Evolutionary conservation across 2,888 invertebrate genomes (phyloP).

Genomic region (Cheilosia vulpina): DNA sequence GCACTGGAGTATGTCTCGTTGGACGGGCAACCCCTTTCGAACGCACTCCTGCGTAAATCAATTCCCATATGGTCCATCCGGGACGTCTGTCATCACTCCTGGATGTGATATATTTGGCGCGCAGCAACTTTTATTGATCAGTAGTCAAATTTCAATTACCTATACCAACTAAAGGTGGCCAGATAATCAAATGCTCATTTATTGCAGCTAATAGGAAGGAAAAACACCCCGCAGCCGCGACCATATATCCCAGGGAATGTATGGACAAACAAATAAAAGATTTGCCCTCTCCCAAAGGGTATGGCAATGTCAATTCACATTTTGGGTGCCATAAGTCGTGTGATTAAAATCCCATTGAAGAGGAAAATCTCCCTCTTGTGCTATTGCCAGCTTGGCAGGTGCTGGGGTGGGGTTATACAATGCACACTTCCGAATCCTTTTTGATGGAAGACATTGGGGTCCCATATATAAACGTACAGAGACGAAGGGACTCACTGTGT

Average conservation of each 20-base stretch:
- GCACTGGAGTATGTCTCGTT: conserved; percentile 45
- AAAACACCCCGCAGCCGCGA: conserved; percentile 45
- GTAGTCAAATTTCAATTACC: conserved; percentile 69
- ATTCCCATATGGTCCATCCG: conserved; percentile 70
- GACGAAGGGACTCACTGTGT: conserved; percentile 42
- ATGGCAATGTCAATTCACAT: conserved; percentile 81
- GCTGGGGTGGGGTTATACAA: conserved; percentile 66
- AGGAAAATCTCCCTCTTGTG: conserved; percentile 72
- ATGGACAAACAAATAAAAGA: conserved; percentile 64
- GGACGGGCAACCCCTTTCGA: conserved; percentile 49
- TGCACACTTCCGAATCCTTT: conserved; percentile 72
- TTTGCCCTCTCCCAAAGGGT: conserved; percentile 61
- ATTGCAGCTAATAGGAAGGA: conserved; percentile 82
- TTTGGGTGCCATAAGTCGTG: conserved; percentile 84
- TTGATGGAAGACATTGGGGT: conserved; percentile 67
- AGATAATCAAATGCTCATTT: conserved; percentile 82
- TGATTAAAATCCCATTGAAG: conserved; percentile 83
- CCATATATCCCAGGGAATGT: conserved; percentile 42
- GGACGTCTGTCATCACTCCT: conserved; percentile 48
- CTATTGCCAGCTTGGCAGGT: conserved; percentile 56
- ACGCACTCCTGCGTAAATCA: conserved; percentile 59
- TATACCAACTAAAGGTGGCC: conserved; percentile 50
- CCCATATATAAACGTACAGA: background rate
- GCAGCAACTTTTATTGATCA: conserved; percentile 45
- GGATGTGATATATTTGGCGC: background rate